Base-by-base conservation (phyloP, 64 coral and sea anemone genomes). In the Montipora foliosa region DNA sequence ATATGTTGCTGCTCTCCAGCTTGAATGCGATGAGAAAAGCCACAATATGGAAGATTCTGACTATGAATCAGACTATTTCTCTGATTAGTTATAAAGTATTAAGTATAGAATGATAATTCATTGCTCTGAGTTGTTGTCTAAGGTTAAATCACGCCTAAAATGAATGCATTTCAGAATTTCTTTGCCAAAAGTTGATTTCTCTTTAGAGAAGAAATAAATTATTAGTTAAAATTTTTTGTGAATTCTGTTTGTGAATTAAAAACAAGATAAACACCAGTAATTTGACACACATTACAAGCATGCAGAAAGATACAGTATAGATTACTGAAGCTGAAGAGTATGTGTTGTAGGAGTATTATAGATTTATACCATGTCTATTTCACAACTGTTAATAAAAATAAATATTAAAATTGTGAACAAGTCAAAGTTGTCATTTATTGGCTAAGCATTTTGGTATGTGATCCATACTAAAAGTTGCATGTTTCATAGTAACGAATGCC, bases 31-130 rank as follows among this genome's bases (percentile, higher is more conserved):
- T 79, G 77, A 79, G 17, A 53, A 79, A 79, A 53, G 48, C 48
- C 77, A 79, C 77, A 79, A 79, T 5, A 79, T 79, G 77, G 77
- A 79, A 79, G 77, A 79, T 79, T 55, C 16, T 55, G 77, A 79
- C 77, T 79, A 55, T 79, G 77, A 79, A 79, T 79, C 77, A 53
- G 77, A 79, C 77, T 79, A 79, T 50, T 79, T 79, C 15, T 79
- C 77, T 53, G 77, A 79, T 79, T 79, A 79, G 77, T 8, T 5
- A 78, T 78, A 45, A 78, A 78, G 25, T 78, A 47, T 78, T 3
- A 47, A 78, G 44, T 47, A 78, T 78, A 67, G 64, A 67, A 67
- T 22, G 22, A 22, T 22, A n/a, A n/a, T 22, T 0, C 22, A 0
- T 22, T 22, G 22, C 22, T 22, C 22, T 49, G 75, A 78, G 25